Evolutionary conservation across 2,888 invertebrate species (phyloP).

Genomic region (Pristionchus mayeri): DNA sequence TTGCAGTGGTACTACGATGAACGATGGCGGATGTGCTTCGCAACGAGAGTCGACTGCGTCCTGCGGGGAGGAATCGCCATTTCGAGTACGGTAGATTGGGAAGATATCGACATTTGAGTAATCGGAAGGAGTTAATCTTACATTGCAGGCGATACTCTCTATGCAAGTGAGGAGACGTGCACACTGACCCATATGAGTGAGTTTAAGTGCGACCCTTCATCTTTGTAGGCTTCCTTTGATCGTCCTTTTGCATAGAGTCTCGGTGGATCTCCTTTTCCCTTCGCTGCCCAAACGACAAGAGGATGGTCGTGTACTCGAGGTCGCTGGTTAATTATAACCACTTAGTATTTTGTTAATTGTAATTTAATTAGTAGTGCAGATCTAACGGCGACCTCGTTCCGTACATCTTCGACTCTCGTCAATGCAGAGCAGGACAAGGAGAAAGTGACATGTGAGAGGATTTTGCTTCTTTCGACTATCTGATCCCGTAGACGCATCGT

Average conservation of each 20-base stretch:
- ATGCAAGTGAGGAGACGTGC: conserved; percentile 30
- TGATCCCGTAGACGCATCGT: too few species aligned
- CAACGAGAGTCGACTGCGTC: conserved; percentile 38
- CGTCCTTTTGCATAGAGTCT: neutral
- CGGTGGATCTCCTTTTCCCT: conserved; percentile 32
- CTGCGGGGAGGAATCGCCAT: conserved; percentile 26
- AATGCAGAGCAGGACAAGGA: conserved; percentile 27
- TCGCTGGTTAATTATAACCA: neutral
- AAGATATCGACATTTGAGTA: neutral
- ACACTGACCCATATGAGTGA: conserved; percentile 32
- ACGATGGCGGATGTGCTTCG: conserved; percentile 41
- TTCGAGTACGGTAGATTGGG: conserved; percentile 6
- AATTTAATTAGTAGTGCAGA: neutral
- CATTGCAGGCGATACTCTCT: neutral
- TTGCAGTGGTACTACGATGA: conserved; percentile 37
- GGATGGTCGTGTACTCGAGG: conserved; percentile 37
- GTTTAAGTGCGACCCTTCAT: conserved; percentile 22
- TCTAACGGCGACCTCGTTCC: conserved; percentile 46
- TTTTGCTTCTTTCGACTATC: too few species aligned
- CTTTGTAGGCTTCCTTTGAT: neutral
- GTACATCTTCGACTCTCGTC: conserved; percentile 43
- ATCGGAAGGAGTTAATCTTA: too few species aligned
- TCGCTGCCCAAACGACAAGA: neutral
- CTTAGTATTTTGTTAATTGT: too few species aligned
- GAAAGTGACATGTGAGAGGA: conserved; percentile 21